Base-by-base conservation (phyloP, 37 sponge, comb jelly and placozoan species). In the Petrosia ficiformis region DNA sequence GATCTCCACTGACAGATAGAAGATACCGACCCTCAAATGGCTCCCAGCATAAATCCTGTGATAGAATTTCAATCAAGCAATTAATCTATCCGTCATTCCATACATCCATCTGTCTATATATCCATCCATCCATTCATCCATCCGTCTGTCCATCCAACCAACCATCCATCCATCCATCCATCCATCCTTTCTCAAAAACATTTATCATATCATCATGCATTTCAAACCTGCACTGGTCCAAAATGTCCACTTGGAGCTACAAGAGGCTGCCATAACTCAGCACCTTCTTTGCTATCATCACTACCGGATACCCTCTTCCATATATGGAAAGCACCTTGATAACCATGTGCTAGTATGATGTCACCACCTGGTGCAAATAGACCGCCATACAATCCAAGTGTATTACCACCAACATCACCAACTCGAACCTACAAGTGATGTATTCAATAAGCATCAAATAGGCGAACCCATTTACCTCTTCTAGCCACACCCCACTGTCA, bases 361-460 rank as follows among this genome's bases (percentile, higher is more conserved):
- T 79, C 38, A 2, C 94, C 93, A 11, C 54, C 40, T 16, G 82
- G 81, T n/a, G 78, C 57, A 73, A 93, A 92, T 19, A 85, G 60
- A 28, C 80, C 96, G 6, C 96, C 96, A 74, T 86, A 95, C 30
- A 92, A 67, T 21, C 96, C 96, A 34, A 95, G 76, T 6, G 93
- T 85, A 78, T 92, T 92, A 0, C 96, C 96, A 33, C 96, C 96
- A 25, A 95, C 90, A n/a, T 92, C 90, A 34, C 96, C 96, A 32
- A 93, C 90, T 43, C 96, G 44, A 38, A 82, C 87, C 94, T 93
- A 35, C 0, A 8, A n/a, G 0, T 29, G 6, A 25, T 35, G 10
- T 21, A 44, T 21, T 44, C 42, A 44, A 72, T 28, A 35, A 14
- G 5, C 39, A 40, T 36, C 8, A 68, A 32, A 3, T 64, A 26